Percentiles rank a stretch among this genome's conserved stretches.
Evolutionary conservation across 2,888 invertebrate genomes (phyloP).

Genomic region (Yponomeuta cagnagella): DNA sequence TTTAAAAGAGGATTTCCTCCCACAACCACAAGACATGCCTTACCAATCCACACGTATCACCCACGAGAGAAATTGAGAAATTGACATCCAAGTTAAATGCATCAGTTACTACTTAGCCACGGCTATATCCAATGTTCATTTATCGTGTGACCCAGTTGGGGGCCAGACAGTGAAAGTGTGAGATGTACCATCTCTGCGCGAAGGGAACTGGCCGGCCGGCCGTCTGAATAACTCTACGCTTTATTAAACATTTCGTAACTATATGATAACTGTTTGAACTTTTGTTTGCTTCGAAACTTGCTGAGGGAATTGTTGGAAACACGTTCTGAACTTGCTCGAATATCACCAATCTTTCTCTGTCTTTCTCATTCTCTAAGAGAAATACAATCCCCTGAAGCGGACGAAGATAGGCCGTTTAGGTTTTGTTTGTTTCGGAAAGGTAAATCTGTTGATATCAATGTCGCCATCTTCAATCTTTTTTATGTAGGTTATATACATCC

Average conservation of each 20-base stretch:
- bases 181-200: slow-evolving; percentile 43
- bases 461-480: too few species aligned
- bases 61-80: not conserved
- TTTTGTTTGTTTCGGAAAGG: too few species aligned
- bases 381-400: too few species aligned
- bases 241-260: not conserved
- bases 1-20: too few species aligned
- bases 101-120: slow-evolving; percentile 25
- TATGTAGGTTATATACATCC: too few species aligned
- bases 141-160: slow-evolving; percentile 49
- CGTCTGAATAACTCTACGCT: not conserved
- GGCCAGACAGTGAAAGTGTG: slow-evolving; percentile 58
- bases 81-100: not conserved
- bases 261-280: not conserved
- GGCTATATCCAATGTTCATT: slow-evolving; percentile 25
- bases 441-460: too few species aligned
- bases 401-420: too few species aligned
- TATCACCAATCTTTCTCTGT: too few species aligned
- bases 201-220: slow-evolving; percentile 29
- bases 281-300: not conserved
- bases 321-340: not conserved
- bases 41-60: not conserved
- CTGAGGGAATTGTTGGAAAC: not conserved
- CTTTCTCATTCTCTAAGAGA: too few species aligned
- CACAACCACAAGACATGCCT: not conserved